Conservation (phyloP, 1,140 invertebrate genomes). For the Xylocopa sonorina region DNA sequence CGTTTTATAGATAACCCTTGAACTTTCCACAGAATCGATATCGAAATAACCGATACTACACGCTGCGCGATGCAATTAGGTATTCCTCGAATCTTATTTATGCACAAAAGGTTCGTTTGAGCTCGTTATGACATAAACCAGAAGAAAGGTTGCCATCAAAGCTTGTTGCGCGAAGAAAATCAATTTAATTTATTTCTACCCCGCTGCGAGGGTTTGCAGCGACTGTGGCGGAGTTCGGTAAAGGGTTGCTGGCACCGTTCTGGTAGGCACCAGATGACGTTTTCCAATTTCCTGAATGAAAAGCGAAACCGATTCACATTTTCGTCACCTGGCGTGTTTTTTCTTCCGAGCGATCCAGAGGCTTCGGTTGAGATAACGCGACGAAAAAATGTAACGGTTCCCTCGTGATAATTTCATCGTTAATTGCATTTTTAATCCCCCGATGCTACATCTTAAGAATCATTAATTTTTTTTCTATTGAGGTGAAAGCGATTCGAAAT, state of each 20-base stretch:
- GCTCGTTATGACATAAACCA: not conserved
- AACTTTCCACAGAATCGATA: too few species aligned
- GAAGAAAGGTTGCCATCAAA: not conserved
- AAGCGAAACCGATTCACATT: slow-evolving; percentile 73
- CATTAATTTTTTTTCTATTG: too few species aligned
- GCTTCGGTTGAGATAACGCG: slow-evolving; percentile 9
- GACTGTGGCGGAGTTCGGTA: slow-evolving; percentile 33
- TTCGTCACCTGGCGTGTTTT: slow-evolving; percentile 73
- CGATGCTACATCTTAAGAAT: too few species aligned
- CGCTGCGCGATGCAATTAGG: not conserved
- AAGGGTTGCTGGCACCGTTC: slow-evolving; percentile 72
- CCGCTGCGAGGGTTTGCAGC: slow-evolving; percentile 67
- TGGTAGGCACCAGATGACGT: slow-evolving; percentile 74
- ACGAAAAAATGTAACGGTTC: slow-evolving; percentile 26
- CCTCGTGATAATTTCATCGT: not conserved
- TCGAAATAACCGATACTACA: not conserved
- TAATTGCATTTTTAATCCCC: slow-evolving; percentile 3
- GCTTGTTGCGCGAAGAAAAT: slow-evolving; percentile 51
- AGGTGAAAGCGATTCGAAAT: too few species aligned
- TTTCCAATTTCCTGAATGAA: slow-evolving; percentile 79
- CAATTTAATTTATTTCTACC: slow-evolving; percentile 74
- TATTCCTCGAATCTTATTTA: not conserved
- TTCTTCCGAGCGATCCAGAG: slow-evolving; percentile 40
- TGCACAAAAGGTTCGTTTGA: not conserved
- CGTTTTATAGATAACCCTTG: too few species aligned